A percentile compares a stretch with the other conserved stretches of the same genome.
These are phyloP conservation scores for Plecturocebus donacophilus DNA, from an alignment of 2,113 vertebrate species.

Conservation along the genomic window DNA sequence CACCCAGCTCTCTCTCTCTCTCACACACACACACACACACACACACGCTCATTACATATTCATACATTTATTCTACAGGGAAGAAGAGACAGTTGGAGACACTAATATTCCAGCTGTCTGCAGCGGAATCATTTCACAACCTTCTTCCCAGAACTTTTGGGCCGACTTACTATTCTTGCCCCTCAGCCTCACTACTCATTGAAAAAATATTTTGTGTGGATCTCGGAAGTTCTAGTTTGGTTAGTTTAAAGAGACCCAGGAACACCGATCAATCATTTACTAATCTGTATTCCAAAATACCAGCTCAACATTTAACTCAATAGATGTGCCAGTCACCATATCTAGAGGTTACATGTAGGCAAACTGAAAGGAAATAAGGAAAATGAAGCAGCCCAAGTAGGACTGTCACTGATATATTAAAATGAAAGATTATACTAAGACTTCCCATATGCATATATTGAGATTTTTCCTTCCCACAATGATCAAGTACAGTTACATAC, in stretches of 20 bases:
- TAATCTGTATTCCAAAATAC: neutral
- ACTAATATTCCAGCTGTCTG: accelerated
- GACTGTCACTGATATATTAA: neutral
- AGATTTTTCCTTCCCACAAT: neutral
- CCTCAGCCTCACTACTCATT: neutral
- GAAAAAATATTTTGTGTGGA: neutral
- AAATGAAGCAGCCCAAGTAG: neutral
- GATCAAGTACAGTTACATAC: neutral
- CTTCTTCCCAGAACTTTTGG: neutral
- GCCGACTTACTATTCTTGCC: neutral
- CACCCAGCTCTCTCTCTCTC: neutral
- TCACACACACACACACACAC: neutral
- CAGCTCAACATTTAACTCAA: neutral
- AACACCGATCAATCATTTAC: neutral
- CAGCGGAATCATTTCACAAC: neutral
- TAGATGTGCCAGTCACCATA: neutral
- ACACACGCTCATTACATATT: accelerated
- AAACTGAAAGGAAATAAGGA: neutral
- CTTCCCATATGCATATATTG: neutral
- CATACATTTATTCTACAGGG: neutral
- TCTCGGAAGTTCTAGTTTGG: neutral
- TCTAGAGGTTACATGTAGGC: neutral
- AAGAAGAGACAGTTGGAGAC: neutral
- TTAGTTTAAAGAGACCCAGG: neutral
- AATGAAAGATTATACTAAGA: neutral